Evolutionary conservation across 35 echinoderm and acorn worm species (phyloP), one percentile per base, ranked within the genome.

Genomic region (Antedon bifida): DNA sequence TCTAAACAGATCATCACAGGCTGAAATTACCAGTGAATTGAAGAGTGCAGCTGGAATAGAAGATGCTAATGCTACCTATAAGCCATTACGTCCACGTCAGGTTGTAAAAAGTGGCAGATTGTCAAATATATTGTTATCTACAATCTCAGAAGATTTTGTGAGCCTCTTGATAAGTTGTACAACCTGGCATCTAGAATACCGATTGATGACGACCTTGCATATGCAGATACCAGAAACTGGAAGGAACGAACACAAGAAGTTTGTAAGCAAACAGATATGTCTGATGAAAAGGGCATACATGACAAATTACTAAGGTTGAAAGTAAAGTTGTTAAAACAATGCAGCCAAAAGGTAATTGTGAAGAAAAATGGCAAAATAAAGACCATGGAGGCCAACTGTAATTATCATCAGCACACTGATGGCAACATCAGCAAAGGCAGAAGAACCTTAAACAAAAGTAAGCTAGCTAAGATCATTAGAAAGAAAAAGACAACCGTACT

Each of bases 81-180:
- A 82, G 79, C 79, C 79, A 82, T 35, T 82, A 39, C 35, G 79
- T n/a, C 35, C 79, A 82, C 33, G 79, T 82, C 79, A 82, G 31
- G 45, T 82, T 82, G 0, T 82, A 38, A 82, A 82, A 39, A 82
- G 35, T 82, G 33, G 79, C 35, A 82, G 45, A 36, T 36, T 82
- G 12, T 34, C 79, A 39, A 82, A 82, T 39, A 82, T 35, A 82
- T 82, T 82, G 79, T 33, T 82, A 82, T 82, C 5, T 39, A 82
- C 33, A 82, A 82, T 82, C 33, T 82, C 79, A 11, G 79, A 82
- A 39, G 79, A 82, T 35, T 39, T 82, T 17, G 36, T 39, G 36
- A 82, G 36, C 36, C 79, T 5, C 35, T 17, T 82, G 79, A 82
- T 82, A 35, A 82, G 36, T 39, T n/a, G n/a, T n/a, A n/a, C n/a